Percentiles rank a stretch among this genome's conserved stretches.
These are phyloP conservation scores for Sorex araneus DNA, from an alignment of 2,113 vertebrate species.

Conservation along the genomic window DNA sequence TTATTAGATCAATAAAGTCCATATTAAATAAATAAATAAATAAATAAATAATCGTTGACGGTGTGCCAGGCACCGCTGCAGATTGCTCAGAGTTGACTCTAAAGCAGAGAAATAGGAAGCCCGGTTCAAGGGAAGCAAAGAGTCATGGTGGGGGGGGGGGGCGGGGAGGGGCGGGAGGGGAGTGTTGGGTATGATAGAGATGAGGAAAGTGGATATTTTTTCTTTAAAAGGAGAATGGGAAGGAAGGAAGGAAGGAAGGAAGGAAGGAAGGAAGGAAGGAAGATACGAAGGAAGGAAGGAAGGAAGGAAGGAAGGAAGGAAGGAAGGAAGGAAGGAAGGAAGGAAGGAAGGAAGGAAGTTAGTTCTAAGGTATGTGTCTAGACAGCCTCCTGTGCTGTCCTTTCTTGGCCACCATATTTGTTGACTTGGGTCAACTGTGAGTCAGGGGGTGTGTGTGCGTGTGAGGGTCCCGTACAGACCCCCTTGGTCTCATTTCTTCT, in stretches of 20 bases:
- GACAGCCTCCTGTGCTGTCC: background rate
- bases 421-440: background rate
- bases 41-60: too few relatives aligned
- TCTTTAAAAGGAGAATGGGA: background rate
- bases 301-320: background rate
- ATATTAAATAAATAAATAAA: too few relatives aligned
- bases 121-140: background rate
- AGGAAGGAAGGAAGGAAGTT: background rate
- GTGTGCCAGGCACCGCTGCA: too few relatives aligned
- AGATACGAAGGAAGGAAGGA: background rate
- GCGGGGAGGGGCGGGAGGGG: background rate
- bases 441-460: background rate
- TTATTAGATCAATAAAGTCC: too few relatives aligned
- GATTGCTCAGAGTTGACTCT: background rate
- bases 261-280: conserved; percentile 6
- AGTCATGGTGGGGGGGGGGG: too few relatives aligned
- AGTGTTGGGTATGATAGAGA: background rate
- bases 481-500: background rate
- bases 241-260: conserved; percentile 1
- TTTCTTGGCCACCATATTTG: background rate
- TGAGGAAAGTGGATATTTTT: background rate
- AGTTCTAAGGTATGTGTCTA: background rate
- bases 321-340: background rate
- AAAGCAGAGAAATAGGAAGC: background rate
- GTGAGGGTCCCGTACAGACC: background rate